Evolutionary conservation across 2,113 vertebrate genomes (phyloP).

Genomic region (Platichthys flesus): DNA sequence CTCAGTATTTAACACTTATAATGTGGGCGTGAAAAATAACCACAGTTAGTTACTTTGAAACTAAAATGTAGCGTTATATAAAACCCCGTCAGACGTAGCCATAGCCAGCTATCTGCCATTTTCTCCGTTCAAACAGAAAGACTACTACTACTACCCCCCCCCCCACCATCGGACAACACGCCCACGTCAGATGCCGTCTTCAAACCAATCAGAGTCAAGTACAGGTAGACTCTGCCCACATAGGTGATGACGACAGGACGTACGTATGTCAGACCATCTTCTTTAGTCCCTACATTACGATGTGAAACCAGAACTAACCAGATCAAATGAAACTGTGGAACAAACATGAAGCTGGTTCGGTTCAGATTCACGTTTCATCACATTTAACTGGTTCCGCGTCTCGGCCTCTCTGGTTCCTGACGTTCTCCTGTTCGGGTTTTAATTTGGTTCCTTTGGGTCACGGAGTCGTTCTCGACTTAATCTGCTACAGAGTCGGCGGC

Average conservation of each 20-base stretch:
- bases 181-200: neutral
- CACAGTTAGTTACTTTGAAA: no score
- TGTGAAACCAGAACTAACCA: neutral
- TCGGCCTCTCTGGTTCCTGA: neutral
- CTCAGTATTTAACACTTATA: no score
- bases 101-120: no score
- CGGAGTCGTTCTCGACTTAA: slow-evolving; percentile 12
- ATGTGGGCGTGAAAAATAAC: no score
- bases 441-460: slow-evolving; percentile 34
- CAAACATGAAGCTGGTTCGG: no score
- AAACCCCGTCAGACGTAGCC: no score
- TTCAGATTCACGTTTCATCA: no score
- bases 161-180: neutral
- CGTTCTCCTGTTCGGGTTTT: neutral
- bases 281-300: neutral
- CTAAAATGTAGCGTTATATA: no score
- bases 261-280: neutral
- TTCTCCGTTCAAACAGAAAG: no score
- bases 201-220: neutral
- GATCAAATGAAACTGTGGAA: neutral
- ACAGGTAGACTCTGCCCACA: neutral
- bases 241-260: neutral
- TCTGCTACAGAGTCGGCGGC: slow-evolving; percentile 29
- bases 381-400: no score
- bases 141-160: no score